phyloP scores from a whole-genome alignment of 1,140 invertebrate genomes.

The Chrysomallon squamiferum region DNA sequence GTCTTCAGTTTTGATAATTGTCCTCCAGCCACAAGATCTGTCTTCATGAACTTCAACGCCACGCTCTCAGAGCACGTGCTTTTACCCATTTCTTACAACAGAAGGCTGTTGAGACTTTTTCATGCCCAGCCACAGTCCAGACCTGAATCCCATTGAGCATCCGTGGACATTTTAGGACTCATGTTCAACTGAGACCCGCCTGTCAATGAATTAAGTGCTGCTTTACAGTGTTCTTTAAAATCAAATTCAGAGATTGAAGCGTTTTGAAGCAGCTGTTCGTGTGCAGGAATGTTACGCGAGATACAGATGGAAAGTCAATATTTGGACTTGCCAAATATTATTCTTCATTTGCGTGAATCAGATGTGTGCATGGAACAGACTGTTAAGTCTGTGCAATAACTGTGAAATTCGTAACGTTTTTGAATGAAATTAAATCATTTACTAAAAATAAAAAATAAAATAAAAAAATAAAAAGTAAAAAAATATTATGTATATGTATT shows the following conservation, averaged over 20 bases:
- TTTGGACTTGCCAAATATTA: no score
- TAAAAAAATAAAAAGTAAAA: no score
- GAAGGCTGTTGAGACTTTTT: background rate
- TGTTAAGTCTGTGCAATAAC: no score
- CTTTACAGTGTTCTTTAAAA: background rate
- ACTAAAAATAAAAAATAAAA: no score
- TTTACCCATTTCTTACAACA: background rate
- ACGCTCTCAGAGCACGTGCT: background rate
- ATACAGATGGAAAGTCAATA: background rate
- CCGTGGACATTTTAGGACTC: background rate
- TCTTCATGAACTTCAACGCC: background rate
- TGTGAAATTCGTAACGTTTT: no score
- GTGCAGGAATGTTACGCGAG: background rate
- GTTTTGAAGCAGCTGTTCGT: background rate
- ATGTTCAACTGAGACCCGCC: background rate
- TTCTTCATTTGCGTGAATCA: no score
- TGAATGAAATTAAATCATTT: no score
- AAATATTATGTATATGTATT: no score
- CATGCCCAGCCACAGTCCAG: background rate
- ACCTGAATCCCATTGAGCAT: background rate
- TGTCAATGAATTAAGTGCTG: background rate
- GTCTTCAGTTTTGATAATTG: background rate
- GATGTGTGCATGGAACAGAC: no score
- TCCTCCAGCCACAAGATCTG: background rate
- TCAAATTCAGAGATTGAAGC: background rate